These are phyloP conservation scores for Philotrypesis tridentata DNA, from an alignment of 1,140 invertebrate species.

Conservation along the genomic window DNA sequence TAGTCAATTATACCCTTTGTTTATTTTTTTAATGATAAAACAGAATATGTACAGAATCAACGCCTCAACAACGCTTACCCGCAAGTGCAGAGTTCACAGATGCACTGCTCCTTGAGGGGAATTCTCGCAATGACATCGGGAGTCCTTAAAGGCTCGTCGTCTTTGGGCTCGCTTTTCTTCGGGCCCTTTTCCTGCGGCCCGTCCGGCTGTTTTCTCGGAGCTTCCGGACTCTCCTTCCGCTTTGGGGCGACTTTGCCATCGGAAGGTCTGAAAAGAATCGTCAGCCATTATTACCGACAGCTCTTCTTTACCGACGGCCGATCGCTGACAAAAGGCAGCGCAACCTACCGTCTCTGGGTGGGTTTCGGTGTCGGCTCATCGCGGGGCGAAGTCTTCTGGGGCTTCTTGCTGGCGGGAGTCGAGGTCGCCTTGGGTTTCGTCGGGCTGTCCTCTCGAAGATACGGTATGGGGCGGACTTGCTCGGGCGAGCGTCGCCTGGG, in stretches of 20 bases:
- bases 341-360: slow-evolving; percentile 17
- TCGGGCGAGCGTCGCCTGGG: slow-evolving; percentile 54
- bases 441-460: slow-evolving; percentile 64
- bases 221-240: slow-evolving; percentile 9
- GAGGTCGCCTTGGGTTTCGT: slow-evolving; percentile 49
- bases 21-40: slow-evolving; percentile 7
- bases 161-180: slow-evolving; percentile 27
- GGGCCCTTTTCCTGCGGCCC: slow-evolving; percentile 26
- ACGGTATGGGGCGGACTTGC: slow-evolving; percentile 63
- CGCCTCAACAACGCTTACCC: too few relatives aligned
- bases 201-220: not conserved
- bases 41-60: too few relatives aligned
- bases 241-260: slow-evolving; percentile 56
- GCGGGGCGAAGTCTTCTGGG: not conserved
- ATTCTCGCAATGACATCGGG: slow-evolving; percentile 64
- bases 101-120: slow-evolving; percentile 84
- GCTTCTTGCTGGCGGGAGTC: slow-evolving; percentile 1
- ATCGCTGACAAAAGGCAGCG: not conserved
- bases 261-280: slow-evolving; percentile 48
- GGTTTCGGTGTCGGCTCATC: slow-evolving; percentile 14
- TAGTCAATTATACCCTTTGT: too few relatives aligned
- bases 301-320: not conserved
- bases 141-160: slow-evolving; percentile 42
- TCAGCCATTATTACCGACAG: not conserved
- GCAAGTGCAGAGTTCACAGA: slow-evolving; percentile 92